These are phyloP conservation scores for Capromys pilorides DNA, from an alignment of 2,797 vertebrate genomes.

Conservation along the genomic window DNA sequence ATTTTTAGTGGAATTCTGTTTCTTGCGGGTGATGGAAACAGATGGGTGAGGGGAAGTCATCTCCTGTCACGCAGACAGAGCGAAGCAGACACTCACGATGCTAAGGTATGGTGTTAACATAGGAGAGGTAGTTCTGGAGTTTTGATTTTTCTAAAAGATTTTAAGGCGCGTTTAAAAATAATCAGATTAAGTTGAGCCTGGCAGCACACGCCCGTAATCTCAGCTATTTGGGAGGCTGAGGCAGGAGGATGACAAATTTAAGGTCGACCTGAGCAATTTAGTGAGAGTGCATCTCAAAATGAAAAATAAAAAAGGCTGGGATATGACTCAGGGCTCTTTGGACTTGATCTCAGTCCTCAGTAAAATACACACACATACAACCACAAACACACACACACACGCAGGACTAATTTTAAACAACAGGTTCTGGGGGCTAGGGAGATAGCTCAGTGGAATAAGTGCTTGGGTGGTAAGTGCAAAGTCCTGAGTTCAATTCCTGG, in stretches of 20 bases:
- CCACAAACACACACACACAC: not conserved
- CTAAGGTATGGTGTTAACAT: not conserved
- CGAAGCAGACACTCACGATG: not conserved
- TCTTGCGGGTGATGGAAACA: not conserved
- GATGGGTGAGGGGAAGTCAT: not conserved
- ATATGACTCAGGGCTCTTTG: not conserved
- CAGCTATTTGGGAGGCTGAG: not conserved
- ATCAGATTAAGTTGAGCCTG: not conserved
- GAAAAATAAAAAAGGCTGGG: not conserved
- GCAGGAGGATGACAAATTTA: not conserved
- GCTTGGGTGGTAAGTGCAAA: too few species aligned
- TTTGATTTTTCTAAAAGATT: conserved; percentile 31
- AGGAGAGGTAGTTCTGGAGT: conserved; percentile 4
- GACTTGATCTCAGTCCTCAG: not conserved
- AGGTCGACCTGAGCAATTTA: not conserved
- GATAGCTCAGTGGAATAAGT: too few species aligned
- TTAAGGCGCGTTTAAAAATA: not conserved
- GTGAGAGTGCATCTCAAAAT: not conserved
- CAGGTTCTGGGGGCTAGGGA: too few species aligned
- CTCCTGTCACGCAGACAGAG: not conserved
- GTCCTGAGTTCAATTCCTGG: too few species aligned
- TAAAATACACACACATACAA: not conserved
- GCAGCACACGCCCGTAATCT: not conserved
- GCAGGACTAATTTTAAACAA: not conserved
- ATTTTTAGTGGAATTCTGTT: conserved; percentile 49